phyloP scores from a whole-genome alignment of 2,113 vertebrate species.

The Solea senegalensis region DNA sequence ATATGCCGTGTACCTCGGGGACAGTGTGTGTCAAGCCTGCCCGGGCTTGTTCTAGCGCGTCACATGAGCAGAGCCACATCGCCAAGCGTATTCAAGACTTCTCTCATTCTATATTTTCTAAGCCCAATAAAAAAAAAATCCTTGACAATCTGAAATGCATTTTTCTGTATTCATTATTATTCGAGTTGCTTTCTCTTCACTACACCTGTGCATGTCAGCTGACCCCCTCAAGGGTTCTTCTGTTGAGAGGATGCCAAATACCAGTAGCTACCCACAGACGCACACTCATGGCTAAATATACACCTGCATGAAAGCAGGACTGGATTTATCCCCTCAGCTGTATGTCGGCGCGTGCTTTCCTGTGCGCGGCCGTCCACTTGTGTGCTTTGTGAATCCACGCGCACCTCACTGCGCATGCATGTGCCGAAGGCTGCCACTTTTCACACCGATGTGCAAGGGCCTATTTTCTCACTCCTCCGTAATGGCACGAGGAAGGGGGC shows the following conservation, averaged over 20 bases:
- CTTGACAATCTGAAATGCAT: background rate
- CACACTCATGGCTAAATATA: conserved; percentile 64
- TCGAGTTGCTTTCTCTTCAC: background rate
- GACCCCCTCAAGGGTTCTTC: conserved; percentile 45
- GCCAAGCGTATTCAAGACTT: background rate
- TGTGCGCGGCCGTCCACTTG: background rate
- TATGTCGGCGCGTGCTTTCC: conserved; percentile 15
- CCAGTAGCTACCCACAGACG: conserved; percentile 42
- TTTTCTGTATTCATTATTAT: background rate
- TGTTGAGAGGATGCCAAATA: conserved; percentile 64
- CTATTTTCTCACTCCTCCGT: conserved; percentile 52
- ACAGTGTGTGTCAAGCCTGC: background rate
- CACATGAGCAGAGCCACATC: background rate
- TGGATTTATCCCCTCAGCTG: conserved; percentile 33
- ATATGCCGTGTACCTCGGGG: background rate
- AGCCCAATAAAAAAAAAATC: background rate
- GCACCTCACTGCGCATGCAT: conserved; percentile 1
- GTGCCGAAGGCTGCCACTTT: conserved; percentile 13
- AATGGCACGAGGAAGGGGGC: conserved; percentile 44
- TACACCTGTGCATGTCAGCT: conserved; percentile 34
- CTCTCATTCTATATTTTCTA: background rate
- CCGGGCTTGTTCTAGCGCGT: background rate
- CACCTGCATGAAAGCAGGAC: conserved; percentile 43
- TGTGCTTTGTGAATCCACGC: conserved; percentile 3
- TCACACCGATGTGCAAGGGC: conserved; percentile 49